Evolutionary conservation across 2,888 invertebrate species (phyloP).

Genomic region (Lycaena phlaeas): DNA sequence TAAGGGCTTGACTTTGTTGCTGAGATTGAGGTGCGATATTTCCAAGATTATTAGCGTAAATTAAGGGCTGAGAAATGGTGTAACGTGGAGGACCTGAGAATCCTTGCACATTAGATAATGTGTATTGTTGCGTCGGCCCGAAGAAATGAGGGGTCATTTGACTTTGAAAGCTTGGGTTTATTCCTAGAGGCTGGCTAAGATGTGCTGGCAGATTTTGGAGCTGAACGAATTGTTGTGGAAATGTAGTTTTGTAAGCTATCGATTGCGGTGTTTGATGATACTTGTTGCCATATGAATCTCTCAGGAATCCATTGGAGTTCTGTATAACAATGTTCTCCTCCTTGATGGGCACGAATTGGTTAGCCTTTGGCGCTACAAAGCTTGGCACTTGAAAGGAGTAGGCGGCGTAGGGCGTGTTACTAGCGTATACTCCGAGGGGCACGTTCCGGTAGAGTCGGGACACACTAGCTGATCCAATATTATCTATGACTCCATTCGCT

Average conservation of each 20-base stretch:
- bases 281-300: constrained; percentile 59
- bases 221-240: constrained; percentile 53
- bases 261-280: constrained; percentile 44
- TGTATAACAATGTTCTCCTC: constrained; percentile 34
- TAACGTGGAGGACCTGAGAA: constrained; percentile 31
- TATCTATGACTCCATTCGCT: constrained; percentile 34
- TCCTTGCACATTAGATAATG: constrained; percentile 34
- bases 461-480: constrained; percentile 44
- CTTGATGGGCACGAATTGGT: constrained; percentile 39
- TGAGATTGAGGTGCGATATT: constrained; percentile 26
- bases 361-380: constrained; percentile 34
- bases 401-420: constrained; percentile 47
- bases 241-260: constrained; percentile 40
- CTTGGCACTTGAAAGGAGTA: constrained; percentile 47
- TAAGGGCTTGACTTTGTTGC: constrained; percentile 22
- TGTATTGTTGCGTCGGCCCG: constrained; percentile 40
- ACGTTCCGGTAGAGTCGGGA: constrained; percentile 45
- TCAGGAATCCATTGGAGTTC: constrained; percentile 40
- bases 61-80: constrained; percentile 31
- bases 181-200: constrained; percentile 48
- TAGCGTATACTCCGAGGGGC: constrained; percentile 48
- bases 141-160: constrained; percentile 39
- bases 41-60: constrained; percentile 36
- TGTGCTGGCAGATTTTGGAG: constrained; percentile 56
- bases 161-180: constrained; percentile 37